These are phyloP conservation scores for Epinotia nisella DNA, from an alignment of 2,888 invertebrate species.

Conservation along the genomic window DNA sequence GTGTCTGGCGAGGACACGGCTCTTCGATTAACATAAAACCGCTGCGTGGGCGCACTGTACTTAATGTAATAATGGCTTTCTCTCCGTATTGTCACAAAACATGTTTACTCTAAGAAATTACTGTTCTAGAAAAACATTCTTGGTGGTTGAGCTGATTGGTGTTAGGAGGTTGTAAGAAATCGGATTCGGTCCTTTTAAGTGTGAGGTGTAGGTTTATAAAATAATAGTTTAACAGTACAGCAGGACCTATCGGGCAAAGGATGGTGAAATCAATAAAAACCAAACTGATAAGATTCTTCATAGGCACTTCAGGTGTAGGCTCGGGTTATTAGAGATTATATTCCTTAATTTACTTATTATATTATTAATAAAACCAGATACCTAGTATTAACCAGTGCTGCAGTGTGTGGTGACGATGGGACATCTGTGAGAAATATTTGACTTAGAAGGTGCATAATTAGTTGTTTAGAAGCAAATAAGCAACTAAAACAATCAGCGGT, in stretches of 20 bases:
- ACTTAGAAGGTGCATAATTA: not conserved
- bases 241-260: too few relatives aligned
- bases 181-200: not conserved
- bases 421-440: too few relatives aligned
- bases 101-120: slow-evolving; percentile 44
- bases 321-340: too few relatives aligned
- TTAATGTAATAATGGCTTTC: slow-evolving; percentile 45
- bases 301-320: too few relatives aligned
- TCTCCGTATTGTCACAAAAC: slow-evolving; percentile 43
- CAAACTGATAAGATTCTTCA: too few relatives aligned
- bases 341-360: too few relatives aligned
- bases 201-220: not conserved
- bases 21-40: slow-evolving; percentile 85
- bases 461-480: slow-evolving; percentile 16
- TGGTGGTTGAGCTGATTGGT: not conserved
- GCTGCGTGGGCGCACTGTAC: slow-evolving; percentile 76
- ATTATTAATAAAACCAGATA: too few relatives aligned
- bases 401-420: too few relatives aligned
- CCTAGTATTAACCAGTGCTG: too few relatives aligned
- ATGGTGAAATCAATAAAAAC: too few relatives aligned
- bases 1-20: slow-evolving; percentile 72
- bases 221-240: too few relatives aligned
- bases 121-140: slow-evolving; percentile 18
- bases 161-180: not conserved
- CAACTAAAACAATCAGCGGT: slow-evolving; percentile 13